Conservation (phyloP, 2,888 invertebrate genomes). For the Griposia aprilina region DNA sequence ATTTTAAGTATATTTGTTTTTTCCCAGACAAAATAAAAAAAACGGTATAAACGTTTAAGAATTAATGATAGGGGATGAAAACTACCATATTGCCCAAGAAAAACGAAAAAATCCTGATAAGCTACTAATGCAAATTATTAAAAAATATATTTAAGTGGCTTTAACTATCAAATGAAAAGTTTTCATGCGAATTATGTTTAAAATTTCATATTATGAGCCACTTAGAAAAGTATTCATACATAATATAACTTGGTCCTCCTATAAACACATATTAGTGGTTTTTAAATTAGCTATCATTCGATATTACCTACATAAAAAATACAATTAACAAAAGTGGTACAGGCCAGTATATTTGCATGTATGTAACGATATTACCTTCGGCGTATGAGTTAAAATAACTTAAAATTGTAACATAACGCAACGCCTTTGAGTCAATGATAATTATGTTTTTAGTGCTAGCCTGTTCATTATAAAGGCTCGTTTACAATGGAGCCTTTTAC, state of each 20-base stretch:
- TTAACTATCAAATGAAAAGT: background rate
- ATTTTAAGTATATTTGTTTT: background rate
- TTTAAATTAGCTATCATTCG: background rate
- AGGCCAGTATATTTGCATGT: constrained; percentile 15
- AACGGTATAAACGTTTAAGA: background rate
- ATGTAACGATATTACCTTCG: constrained; percentile 42
- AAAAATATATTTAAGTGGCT: background rate
- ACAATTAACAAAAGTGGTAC: constrained; percentile 4
- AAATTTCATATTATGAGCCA: background rate
- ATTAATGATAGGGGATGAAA: background rate
- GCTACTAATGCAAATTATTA: background rate
- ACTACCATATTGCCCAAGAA: background rate
- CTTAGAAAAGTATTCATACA: background rate
- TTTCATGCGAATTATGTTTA: background rate
- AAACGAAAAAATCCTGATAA: background rate
- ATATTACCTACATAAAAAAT: background rate
- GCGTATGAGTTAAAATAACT: constrained; percentile 26
- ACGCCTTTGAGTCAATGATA: constrained; percentile 44
- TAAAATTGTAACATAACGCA: constrained; percentile 36
- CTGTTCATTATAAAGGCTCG: constrained; percentile 38
- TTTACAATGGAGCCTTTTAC: constrained; percentile 6
- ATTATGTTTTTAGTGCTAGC: constrained; percentile 52
- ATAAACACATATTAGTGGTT: background rate
- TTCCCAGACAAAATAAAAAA: no score
- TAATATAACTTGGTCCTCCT: no score